Percentiles rank a stretch among this genome's conserved stretches.
These are phyloP conservation scores for Pammene fasciana DNA, from an alignment of 2,888 invertebrate species.

Conservation along the genomic window DNA sequence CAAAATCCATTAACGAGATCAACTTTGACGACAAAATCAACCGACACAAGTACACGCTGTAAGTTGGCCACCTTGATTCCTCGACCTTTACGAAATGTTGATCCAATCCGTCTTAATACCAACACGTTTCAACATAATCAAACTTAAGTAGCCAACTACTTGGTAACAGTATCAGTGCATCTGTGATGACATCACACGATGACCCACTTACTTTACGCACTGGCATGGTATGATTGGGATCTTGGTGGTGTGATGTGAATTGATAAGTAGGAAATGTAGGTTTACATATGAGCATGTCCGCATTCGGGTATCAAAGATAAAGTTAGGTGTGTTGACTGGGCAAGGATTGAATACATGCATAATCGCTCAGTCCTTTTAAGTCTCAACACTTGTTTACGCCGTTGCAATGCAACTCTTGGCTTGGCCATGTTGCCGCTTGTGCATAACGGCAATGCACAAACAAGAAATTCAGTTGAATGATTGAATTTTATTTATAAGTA, in stretches of 20 bases:
- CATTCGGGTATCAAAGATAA: slow-evolving; percentile 9
- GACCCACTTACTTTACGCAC: slow-evolving; percentile 29
- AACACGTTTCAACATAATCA: slow-evolving; percentile 37
- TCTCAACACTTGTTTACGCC: slow-evolving; percentile 20
- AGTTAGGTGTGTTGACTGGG: slow-evolving; percentile 21
- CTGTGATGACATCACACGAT: slow-evolving; percentile 36
- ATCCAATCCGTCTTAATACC: slow-evolving; percentile 41
- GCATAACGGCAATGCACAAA: neutral
- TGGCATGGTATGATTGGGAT: slow-evolving; percentile 35
- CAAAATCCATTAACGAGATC: slow-evolving; percentile 12
- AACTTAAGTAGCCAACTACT: slow-evolving; percentile 35
- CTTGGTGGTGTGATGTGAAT: slow-evolving; percentile 37
- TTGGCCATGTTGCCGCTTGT: neutral
- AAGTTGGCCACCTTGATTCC: slow-evolving; percentile 32
- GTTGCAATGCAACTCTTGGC: slow-evolving; percentile 6
- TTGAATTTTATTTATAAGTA: neutral
- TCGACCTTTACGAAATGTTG: slow-evolving; percentile 39
- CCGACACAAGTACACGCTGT: neutral
- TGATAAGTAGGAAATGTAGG: slow-evolving; percentile 31
- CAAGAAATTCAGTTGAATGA: neutral
- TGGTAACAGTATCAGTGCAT: slow-evolving; percentile 32
- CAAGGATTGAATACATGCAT: slow-evolving; percentile 30
- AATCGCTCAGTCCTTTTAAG: slow-evolving; percentile 22
- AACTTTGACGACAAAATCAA: slow-evolving; percentile 16
- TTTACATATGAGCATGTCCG: slow-evolving; percentile 29